Percentiles rank a stretch among this genome's conserved stretches.
These are phyloP conservation scores for Phyllotreta striolata DNA, from an alignment of 2,888 invertebrate species.

Conservation along the genomic window DNA sequence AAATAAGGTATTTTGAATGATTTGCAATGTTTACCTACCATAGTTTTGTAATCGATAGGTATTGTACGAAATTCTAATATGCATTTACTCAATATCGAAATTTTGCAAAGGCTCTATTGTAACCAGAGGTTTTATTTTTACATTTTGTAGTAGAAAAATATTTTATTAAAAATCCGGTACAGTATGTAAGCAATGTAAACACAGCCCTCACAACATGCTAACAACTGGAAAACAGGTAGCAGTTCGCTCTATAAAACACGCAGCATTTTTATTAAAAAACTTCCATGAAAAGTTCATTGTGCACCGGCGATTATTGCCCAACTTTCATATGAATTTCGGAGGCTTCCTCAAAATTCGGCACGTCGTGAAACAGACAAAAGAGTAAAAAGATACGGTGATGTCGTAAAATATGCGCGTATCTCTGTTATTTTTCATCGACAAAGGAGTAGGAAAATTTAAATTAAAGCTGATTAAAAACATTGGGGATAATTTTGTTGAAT, in stretches of 20 bases:
- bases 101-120: neutral
- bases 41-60: no score
- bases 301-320: conserved; percentile 14
- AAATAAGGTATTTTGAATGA: neutral
- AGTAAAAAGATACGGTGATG: neutral
- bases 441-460: no score
- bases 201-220: conserved; percentile 63
- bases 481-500: no score
- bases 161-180: conserved; percentile 30
- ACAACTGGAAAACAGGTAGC: conserved; percentile 61
- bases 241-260: conserved; percentile 55
- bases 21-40: neutral
- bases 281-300: conserved; percentile 36
- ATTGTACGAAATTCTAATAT: no score
- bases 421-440: no score
- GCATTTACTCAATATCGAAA: no score
- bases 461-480: no score
- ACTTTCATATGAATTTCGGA: conserved; percentile 18
- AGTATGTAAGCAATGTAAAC: conserved; percentile 28
- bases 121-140: conserved; percentile 3
- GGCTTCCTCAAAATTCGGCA: conserved; percentile 9
- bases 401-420: neutral
- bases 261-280: conserved; percentile 44
- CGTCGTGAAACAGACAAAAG: neutral
- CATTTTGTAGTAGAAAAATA: conserved; percentile 7